Evolutionary conservation across 2,888 invertebrate genomes (phyloP), one percentile per base, ranked within the genome.

Genomic region (Labia minor): DNA sequence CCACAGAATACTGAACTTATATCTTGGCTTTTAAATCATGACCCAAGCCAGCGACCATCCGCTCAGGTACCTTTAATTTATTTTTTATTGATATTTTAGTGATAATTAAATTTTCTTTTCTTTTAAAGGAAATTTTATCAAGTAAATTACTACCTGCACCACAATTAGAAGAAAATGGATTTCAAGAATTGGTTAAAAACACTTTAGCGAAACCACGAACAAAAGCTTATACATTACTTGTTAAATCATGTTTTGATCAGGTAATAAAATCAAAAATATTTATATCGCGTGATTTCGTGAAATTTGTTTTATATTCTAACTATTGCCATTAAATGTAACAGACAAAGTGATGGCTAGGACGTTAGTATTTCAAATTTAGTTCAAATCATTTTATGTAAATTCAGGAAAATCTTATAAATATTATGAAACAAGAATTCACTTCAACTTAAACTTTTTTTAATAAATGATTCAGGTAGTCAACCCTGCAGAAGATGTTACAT

Each of bases 11-110:
- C 81, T 64, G 78, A 81, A 72, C 81, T 89, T 68, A 81, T 83
- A 70, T 84, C 83, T 87, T 88, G 90, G 90, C 80, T 97, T 1
- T 77, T 97, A 66, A 86, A 87, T 77, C 95, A 97, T 75, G 92
- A 95, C 76, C 86, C 92, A 0, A 83, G 84, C 33, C 80, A 86
- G 71, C 82, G 97, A 2, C 96, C 97, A 0, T 89, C 92, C 0
- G 89, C 95, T 4, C 85, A 87, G 61, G 92, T 49, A 49, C 14
- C 3, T 11, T 49, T 8, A n/a, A 49, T 8, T 10, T 49, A 8
- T 49, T 10, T 49, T 49, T 49, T 49, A 49, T 8, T 49, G 3
- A 11, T 49, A 49, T 49, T n/a, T n/a, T n/a, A n/a, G n/a, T n/a
- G n/a, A 26, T 26, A 26, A 26, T 26, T 26, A 26, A 26, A 26